Evolutionary conservation across 2,888 invertebrate species (phyloP).

Genomic region (Nysson spinosus): DNA sequence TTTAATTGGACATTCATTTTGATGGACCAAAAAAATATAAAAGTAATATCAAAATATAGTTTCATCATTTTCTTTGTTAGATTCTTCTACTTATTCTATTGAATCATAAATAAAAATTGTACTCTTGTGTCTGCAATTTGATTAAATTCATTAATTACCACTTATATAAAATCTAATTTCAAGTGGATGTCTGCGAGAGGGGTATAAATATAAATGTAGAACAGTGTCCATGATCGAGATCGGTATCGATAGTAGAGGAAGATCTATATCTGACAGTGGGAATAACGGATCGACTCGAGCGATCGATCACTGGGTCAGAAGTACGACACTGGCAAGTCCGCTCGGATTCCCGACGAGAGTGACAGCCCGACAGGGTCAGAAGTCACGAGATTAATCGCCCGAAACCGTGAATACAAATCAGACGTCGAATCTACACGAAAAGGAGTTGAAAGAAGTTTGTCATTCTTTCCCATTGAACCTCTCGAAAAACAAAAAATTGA

Average conservation of each 20-base stretch:
- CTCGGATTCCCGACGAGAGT: conserved; percentile 52
- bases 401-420: conserved; percentile 60
- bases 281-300: conserved; percentile 44
- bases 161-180: too few relatives aligned
- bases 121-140: too few relatives aligned
- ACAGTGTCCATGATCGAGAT: conserved; percentile 18
- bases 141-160: too few relatives aligned
- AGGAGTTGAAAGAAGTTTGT: conserved; percentile 21
- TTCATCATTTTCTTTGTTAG: too few relatives aligned
- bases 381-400: conserved; percentile 64
- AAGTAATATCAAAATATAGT: too few relatives aligned
- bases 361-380: conserved; percentile 63
- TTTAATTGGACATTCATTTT: too few relatives aligned
- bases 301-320: conserved; percentile 60
- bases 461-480: conserved; percentile 9
- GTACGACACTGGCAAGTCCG: conserved; percentile 45
- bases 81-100: too few relatives aligned
- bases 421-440: conserved; percentile 28
- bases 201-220: conserved; percentile 15
- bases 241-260: conserved; percentile 20
- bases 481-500: background rate
- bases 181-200: too few relatives aligned
- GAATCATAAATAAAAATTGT: too few relatives aligned
- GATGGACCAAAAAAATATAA: too few relatives aligned
- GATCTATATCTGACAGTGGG: conserved; percentile 39